phyloP scores from a whole-genome alignment of 1,140 invertebrate species.

The Varroa destructor region DNA sequence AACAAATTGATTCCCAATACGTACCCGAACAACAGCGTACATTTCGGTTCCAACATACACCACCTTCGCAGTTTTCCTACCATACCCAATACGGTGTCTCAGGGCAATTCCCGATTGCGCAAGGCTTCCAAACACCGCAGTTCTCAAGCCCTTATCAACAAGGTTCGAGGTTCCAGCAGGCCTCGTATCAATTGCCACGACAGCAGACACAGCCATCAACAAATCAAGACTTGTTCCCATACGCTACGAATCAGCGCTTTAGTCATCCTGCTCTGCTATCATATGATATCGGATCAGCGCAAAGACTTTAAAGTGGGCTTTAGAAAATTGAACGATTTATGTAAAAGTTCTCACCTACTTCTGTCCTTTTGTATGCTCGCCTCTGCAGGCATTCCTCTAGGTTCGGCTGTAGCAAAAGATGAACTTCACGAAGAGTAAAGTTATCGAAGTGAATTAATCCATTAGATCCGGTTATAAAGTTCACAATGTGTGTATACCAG shows the following conservation, averaged over 20 bases:
- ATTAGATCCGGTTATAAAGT: too few species aligned
- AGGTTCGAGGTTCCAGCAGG: background rate
- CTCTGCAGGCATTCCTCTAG: too few species aligned
- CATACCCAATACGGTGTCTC: background rate
- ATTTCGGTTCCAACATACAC: slow-evolving; percentile 1
- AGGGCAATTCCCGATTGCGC: background rate
- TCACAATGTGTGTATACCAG: too few species aligned
- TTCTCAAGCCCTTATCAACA: too few species aligned
- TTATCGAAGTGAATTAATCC: too few species aligned
- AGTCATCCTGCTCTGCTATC: background rate
- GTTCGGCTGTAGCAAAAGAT: too few species aligned
- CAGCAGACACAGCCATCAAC: background rate
- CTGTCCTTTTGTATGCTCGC: too few species aligned
- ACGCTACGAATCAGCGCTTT: background rate
- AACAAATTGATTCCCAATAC: background rate
- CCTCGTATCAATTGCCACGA: background rate
- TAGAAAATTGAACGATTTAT: too few species aligned
- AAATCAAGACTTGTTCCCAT: slow-evolving; percentile 15
- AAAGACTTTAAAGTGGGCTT: too few species aligned
- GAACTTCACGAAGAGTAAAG: too few species aligned
- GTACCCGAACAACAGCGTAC: background rate
- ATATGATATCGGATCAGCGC: slow-evolving; percentile 17
- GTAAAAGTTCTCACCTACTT: too few species aligned
- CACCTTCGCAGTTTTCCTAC: background rate
- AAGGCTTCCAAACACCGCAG: too few species aligned